Percentiles rank a stretch among this genome's conserved stretches.
Evolutionary conservation across 1,140 invertebrate genomes (phyloP).

Genomic region (Papilio polytes): DNA sequence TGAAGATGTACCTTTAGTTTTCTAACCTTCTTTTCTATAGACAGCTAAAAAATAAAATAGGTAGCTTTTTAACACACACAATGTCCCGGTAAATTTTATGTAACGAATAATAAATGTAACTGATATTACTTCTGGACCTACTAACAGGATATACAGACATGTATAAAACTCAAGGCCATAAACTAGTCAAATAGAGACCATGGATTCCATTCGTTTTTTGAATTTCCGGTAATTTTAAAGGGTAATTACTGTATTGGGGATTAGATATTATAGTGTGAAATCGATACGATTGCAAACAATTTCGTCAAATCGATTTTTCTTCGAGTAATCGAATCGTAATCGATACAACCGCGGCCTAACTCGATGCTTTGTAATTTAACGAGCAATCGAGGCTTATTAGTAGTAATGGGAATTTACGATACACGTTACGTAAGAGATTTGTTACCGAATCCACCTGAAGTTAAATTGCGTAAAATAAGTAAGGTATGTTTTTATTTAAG

Average conservation of each 20-base stretch:
- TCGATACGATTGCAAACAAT: background rate
- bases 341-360: conserved; percentile 56
- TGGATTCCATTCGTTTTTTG: background rate
- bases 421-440: conserved; percentile 7
- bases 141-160: background rate
- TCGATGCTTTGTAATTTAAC: conserved; percentile 70
- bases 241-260: background rate
- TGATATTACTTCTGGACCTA: background rate
- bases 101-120: background rate
- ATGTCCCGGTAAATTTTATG: background rate
- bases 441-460: conserved; percentile 27
- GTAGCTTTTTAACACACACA: background rate
- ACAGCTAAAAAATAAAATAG: background rate
- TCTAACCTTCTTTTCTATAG: background rate
- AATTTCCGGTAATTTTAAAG: background rate
- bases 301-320: conserved; percentile 45
- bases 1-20: background rate
- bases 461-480: conserved; percentile 32
- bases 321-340: conserved; percentile 56
- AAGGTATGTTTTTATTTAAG: background rate
- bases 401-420: conserved; percentile 57
- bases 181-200: background rate
- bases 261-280: background rate
- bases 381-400: conserved; percentile 60
- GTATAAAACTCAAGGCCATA: background rate